A percentile compares a stretch with the other conserved stretches of the same genome.
These are phyloP conservation scores for Sebastes oblongus DNA, from an alignment of 2,797 vertebrate species.

Conservation along the genomic window DNA sequence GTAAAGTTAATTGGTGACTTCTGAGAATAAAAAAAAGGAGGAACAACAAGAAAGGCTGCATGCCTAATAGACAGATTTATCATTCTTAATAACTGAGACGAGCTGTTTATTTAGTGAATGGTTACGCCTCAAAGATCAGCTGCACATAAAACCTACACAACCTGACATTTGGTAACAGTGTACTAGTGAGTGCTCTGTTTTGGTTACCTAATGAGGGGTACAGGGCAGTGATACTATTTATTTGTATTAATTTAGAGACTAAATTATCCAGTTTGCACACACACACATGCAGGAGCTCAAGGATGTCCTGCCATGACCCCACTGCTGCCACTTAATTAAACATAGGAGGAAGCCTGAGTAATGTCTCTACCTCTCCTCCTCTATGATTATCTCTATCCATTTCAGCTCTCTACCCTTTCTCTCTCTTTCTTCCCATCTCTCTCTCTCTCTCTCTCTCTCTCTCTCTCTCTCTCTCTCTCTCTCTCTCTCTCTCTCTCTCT, in stretches of 20 bases:
- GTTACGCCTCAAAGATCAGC: not conserved
- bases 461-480: not conserved
- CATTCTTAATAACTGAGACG: not conserved
- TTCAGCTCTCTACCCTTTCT: not conserved
- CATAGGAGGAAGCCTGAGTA: constrained; percentile 22
- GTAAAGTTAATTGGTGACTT: not conserved
- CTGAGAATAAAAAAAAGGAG: not conserved
- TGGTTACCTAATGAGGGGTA: constrained; percentile 5
- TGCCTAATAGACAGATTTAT: not conserved
- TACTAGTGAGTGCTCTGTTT: not conserved
- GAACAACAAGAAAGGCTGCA: not conserved
- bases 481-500: constrained; percentile 19
- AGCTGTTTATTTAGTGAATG: not conserved
- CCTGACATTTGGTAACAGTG: not conserved
- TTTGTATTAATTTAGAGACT: constrained; percentile 18
- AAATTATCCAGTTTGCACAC: constrained; percentile 15
- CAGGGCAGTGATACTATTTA: constrained; percentile 11
- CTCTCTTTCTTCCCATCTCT: not conserved
- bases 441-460: constrained; percentile 7
- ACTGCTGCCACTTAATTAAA: constrained; percentile 51
- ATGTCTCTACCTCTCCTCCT: constrained; percentile 12
- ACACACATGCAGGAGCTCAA: constrained; percentile 4
- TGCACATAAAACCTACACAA: not conserved
- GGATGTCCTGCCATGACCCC: constrained; percentile 45
- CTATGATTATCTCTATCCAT: constrained; percentile 16